Evolutionary conservation across 37 sponge, comb jelly and placozoan species (phyloP).

Genomic region (Beroe ovata): DNA sequence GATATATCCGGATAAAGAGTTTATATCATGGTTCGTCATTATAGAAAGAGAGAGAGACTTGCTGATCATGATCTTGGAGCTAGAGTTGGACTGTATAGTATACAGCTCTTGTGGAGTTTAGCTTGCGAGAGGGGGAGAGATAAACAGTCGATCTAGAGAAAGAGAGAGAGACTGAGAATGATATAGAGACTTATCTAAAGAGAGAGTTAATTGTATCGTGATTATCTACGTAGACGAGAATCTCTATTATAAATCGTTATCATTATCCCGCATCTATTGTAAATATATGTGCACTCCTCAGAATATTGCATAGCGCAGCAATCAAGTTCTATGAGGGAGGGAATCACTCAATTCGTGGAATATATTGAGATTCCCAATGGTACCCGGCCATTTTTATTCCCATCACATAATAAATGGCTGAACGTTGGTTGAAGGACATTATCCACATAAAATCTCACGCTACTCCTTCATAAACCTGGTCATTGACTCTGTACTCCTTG

Average conservation of each 20-base stretch:
- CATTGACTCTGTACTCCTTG: too few species aligned
- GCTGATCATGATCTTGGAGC: too few species aligned
- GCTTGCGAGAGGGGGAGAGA: constrained; percentile 3
- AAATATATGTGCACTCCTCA: not conserved
- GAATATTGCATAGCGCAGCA: not conserved
- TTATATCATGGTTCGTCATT: not conserved
- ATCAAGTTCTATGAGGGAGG: too few species aligned
- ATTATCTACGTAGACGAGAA: too few species aligned
- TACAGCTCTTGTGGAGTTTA: not conserved
- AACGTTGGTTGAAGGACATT: not conserved
- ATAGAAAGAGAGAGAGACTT: too few species aligned
- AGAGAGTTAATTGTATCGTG: too few species aligned
- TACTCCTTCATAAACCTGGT: too few species aligned
- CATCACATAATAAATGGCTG: too few species aligned
- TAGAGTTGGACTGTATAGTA: too few species aligned
- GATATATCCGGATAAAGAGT: not conserved
- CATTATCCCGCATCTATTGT: not conserved
- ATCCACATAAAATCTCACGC: too few species aligned
- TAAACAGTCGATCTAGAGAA: not conserved
- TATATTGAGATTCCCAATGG: not conserved
- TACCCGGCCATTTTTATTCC: not conserved
- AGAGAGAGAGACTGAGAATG: not conserved
- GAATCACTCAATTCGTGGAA: not conserved
- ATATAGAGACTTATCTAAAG: too few species aligned
- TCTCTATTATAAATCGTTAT: not conserved